A percentile compares a stretch with the other conserved stretches of the same genome.
Evolutionary conservation across 2,113 vertebrate genomes (phyloP).

Genomic region (Channa argus): DNA sequence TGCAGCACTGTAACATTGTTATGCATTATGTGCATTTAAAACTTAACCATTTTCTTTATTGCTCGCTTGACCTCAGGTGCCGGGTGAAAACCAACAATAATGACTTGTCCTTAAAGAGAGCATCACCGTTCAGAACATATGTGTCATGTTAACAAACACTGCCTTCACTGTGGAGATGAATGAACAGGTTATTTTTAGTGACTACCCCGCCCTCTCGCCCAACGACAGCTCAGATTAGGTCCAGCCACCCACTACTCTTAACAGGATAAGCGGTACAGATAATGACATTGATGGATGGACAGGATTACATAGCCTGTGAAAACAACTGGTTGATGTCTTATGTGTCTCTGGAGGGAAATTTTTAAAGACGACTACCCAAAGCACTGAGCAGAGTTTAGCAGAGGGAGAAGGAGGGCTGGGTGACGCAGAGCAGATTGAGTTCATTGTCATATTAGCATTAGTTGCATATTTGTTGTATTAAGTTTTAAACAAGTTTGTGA

Average conservation of each 20-base stretch:
- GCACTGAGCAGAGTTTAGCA: too few species aligned
- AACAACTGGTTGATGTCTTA: background rate
- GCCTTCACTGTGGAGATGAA: background rate
- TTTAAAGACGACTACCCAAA: background rate
- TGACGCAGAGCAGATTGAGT: too few species aligned
- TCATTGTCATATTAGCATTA: too few species aligned
- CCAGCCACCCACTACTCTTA: too few species aligned
- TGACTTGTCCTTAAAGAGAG: background rate
- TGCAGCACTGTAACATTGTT: slow-evolving; percentile 1
- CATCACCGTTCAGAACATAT: background rate
- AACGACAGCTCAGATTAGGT: too few species aligned
- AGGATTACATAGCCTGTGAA: too few species aligned
- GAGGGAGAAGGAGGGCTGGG: too few species aligned
- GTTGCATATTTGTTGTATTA: too few species aligned
- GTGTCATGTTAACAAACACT: background rate
- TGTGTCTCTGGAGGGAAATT: background rate
- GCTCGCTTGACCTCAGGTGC: background rate
- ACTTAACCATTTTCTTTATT: background rate
- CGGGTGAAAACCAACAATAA: background rate
- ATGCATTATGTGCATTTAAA: slow-evolving; percentile 9
- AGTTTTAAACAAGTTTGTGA: background rate
- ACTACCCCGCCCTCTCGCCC: too few species aligned
- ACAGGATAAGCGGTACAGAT: too few species aligned
- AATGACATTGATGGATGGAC: too few species aligned
- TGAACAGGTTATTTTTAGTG: too few species aligned